Evolutionary conservation across 2,888 invertebrate genomes (phyloP).

Genomic region (Drosophila subsilvestris): DNA sequence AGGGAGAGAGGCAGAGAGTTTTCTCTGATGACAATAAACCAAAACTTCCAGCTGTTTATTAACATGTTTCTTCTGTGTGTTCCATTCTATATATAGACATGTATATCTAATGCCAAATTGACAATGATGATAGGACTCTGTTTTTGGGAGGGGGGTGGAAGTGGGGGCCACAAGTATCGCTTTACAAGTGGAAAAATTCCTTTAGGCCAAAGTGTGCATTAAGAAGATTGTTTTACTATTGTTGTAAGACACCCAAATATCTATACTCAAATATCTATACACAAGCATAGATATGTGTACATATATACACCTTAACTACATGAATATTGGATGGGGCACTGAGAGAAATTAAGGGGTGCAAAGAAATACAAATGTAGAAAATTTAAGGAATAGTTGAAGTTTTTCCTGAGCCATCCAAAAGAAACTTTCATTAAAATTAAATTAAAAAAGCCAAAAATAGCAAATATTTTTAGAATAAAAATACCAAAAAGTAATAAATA

Average conservation of each 20-base stretch:
- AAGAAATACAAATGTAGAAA: not conserved
- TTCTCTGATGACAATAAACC: slow-evolving; percentile 73
- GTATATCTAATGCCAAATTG: slow-evolving; percentile 55
- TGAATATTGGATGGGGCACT: slow-evolving; percentile 50
- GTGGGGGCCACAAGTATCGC: slow-evolving; percentile 57
- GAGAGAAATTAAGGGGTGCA: slow-evolving; percentile 2
- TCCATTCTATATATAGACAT: slow-evolving; percentile 32
- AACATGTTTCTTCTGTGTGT: slow-evolving; percentile 67
- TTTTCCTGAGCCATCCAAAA: not conserved
- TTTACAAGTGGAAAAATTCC: slow-evolving; percentile 78
- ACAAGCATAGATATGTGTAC: slow-evolving; percentile 26
- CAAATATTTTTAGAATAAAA: no score
- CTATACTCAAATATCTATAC: slow-evolving; percentile 28
- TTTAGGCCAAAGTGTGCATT: slow-evolving; percentile 80
- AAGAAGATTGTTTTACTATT: slow-evolving; percentile 80
- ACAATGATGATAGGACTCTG: slow-evolving; percentile 47
- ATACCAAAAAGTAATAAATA: no score
- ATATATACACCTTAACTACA: slow-evolving; percentile 64
- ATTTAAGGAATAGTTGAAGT: not conserved
- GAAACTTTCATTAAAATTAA: not conserved
- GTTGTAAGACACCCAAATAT: slow-evolving; percentile 64
- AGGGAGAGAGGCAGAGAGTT: slow-evolving; percentile 18
- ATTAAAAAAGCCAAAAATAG: no score
- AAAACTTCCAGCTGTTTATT: slow-evolving; percentile 78
- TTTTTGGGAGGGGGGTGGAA: not conserved